phyloP scores from a whole-genome alignment of 1,140 invertebrate species.

The Danaus plexippus region DNA sequence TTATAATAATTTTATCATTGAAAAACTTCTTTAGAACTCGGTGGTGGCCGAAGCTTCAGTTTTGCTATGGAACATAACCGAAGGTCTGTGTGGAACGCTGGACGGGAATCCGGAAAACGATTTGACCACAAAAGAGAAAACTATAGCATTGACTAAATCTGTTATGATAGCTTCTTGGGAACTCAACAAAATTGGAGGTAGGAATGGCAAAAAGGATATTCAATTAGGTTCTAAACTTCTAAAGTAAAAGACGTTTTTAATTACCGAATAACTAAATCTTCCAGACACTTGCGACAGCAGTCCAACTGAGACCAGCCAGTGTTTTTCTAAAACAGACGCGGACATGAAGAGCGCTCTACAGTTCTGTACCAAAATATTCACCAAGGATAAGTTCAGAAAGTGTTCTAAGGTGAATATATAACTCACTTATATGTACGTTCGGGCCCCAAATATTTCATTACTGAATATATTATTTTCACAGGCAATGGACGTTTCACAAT shows the following conservation, averaged over 20 bases:
- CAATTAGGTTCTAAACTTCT: not conserved
- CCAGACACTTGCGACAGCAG: conserved; percentile 75
- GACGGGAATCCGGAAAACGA: conserved; percentile 82
- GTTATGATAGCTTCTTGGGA: conserved; percentile 79
- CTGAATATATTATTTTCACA: conserved; percentile 14
- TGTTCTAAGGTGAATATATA: conserved; percentile 73
- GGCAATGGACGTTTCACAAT: conserved; percentile 72
- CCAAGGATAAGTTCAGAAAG: conserved; percentile 75
- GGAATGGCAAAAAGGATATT: conserved; percentile 6
- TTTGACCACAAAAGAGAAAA: conserved; percentile 75
- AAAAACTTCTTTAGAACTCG: conserved; percentile 64
- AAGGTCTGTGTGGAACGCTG: conserved; percentile 85
- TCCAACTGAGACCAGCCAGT: conserved; percentile 70
- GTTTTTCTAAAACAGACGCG: conserved; percentile 44
- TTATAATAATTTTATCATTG: too few relatives aligned
- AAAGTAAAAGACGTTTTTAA: too few relatives aligned
- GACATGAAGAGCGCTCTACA: conserved; percentile 68
- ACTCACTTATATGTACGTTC: not conserved
- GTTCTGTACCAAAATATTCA: conserved; percentile 77
- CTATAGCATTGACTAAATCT: conserved; percentile 55
- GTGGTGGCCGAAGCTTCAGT: conserved; percentile 77
- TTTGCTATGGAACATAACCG: conserved; percentile 82
- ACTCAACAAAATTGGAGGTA: conserved; percentile 76
- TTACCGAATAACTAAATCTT: conserved; percentile 26
- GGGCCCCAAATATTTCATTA: not conserved